These are phyloP conservation scores for Anthonomus grandis DNA, from an alignment of 1,140 invertebrate genomes.

Conservation along the genomic window DNA sequence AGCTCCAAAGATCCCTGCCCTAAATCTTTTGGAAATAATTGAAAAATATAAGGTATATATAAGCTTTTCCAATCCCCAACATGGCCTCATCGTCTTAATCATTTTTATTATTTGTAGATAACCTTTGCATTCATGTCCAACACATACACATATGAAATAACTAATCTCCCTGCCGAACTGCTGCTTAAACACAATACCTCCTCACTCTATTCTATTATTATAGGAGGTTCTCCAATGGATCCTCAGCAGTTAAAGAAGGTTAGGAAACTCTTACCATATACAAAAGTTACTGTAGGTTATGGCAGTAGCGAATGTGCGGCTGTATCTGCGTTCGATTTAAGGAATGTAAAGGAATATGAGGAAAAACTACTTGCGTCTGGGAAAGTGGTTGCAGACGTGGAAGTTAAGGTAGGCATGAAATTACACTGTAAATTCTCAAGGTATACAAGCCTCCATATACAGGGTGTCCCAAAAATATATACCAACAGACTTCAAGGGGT, in stretches of 20 bases:
- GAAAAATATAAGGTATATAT: conserved; percentile 48
- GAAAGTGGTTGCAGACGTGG: conserved; percentile 41
- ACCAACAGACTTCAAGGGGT: no score
- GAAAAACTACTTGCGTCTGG: conserved; percentile 46
- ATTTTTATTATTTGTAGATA: conserved; percentile 38
- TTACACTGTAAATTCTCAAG: no score
- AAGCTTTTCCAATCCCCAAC: not conserved
- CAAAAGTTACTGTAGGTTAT: conserved; percentile 46
- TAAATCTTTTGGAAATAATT: conserved; percentile 42
- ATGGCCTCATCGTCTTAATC: not conserved
- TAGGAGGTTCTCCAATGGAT: conserved; percentile 46
- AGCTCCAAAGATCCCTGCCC: conserved; percentile 43
- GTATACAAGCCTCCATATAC: no score
- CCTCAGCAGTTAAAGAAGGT: conserved; percentile 36
- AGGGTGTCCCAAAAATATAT: no score
- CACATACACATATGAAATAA: conserved; percentile 39
- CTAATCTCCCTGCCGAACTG: conserved; percentile 38
- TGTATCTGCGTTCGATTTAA: conserved; percentile 21
- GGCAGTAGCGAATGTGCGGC: conserved; percentile 50
- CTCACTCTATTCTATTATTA: conserved; percentile 40
- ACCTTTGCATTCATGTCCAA: conserved; percentile 41
- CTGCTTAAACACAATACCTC: conserved; percentile 46
- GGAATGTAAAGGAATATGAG: conserved; percentile 19
- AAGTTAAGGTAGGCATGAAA: conserved; percentile 48
- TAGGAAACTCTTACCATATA: conserved; percentile 43